Evolutionary conservation across 2,888 invertebrate genomes (phyloP).

Genomic region (Agrotis segetum): DNA sequence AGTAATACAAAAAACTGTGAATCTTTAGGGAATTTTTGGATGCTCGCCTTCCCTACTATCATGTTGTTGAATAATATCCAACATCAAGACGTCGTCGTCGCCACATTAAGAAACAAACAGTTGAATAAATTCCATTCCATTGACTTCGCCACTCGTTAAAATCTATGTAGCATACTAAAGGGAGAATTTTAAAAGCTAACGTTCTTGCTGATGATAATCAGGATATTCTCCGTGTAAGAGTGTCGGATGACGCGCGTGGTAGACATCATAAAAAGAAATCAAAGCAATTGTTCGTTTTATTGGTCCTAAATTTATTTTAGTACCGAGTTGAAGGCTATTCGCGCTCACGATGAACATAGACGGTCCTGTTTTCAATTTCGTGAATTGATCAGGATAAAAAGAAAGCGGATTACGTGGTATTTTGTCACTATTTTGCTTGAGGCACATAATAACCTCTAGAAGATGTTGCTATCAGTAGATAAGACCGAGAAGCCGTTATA

Average conservation of each 20-base stretch:
- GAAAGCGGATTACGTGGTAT: too few relatives aligned
- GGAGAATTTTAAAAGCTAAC: constrained; percentile 18
- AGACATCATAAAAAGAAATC: constrained; percentile 82
- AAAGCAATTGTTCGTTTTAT: constrained; percentile 82
- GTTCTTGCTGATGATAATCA: constrained; percentile 31
- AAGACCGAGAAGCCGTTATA: too few relatives aligned
- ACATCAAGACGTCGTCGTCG: constrained; percentile 19
- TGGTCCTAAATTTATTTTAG: constrained; percentile 82
- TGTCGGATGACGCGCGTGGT: constrained; percentile 73
- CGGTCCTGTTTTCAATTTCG: constrained; percentile 32
- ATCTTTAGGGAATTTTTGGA: constrained; percentile 28
- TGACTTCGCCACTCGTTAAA: constrained; percentile 43
- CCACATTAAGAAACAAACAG: constrained; percentile 48
- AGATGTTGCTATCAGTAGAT: too few relatives aligned
- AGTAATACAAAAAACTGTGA: constrained; percentile 4
- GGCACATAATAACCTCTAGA: too few relatives aligned
- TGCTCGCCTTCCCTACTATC: constrained; percentile 2
- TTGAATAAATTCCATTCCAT: constrained; percentile 41
- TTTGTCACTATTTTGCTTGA: neutral
- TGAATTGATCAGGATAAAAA: constrained; percentile 48
- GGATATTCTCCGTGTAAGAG: constrained; percentile 48
- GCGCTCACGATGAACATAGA: constrained; percentile 51
- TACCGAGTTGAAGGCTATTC: constrained; percentile 66
- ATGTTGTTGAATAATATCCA: constrained; percentile 25
- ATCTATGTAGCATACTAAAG: constrained; percentile 38